phyloP scores from a whole-genome alignment of 1,140 invertebrate genomes.

The Brachionus manjavacas region DNA sequence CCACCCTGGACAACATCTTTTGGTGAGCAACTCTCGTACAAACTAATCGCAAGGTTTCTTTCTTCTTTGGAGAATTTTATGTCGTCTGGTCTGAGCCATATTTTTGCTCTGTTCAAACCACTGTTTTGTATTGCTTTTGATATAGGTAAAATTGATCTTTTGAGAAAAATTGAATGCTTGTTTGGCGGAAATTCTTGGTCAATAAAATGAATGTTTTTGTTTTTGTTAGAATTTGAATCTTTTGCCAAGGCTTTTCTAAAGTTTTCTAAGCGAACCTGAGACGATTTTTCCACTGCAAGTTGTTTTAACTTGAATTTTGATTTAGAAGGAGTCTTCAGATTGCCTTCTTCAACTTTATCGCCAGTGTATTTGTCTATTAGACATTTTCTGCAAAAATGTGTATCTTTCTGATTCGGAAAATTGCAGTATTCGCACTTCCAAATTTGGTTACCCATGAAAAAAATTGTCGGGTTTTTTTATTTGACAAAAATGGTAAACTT shows the following conservation, averaged over 20 bases:
- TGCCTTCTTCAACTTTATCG: neutral
- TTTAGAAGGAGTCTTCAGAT: neutral
- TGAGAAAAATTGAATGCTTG: conserved; percentile 17
- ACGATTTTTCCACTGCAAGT: neutral
- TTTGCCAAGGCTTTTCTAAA: neutral
- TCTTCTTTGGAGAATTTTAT: neutral
- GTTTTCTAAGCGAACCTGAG: neutral
- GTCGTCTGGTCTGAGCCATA: conserved; percentile 17
- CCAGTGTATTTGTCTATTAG: neutral
- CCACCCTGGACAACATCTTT: conserved; percentile 31
- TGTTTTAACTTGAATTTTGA: neutral
- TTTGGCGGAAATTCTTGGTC: conserved; percentile 32
- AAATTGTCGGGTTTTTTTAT: neutral
- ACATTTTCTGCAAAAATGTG: neutral
- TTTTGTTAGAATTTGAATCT: neutral
- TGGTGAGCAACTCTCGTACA: conserved; percentile 7
- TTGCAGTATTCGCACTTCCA: conserved; percentile 27
- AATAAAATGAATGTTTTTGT: conserved; percentile 3
- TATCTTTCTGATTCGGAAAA: neutral
- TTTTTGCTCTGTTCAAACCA: neutral
- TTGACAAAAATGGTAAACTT: neutral
- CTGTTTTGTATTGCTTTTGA: neutral
- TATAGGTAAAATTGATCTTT: neutral
- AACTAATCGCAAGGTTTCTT: conserved; percentile 2
- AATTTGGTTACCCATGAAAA: conserved; percentile 15